phyloP scores from a whole-genome alignment of 1,140 invertebrate genomes.

The Scaptomyza graminum region DNA sequence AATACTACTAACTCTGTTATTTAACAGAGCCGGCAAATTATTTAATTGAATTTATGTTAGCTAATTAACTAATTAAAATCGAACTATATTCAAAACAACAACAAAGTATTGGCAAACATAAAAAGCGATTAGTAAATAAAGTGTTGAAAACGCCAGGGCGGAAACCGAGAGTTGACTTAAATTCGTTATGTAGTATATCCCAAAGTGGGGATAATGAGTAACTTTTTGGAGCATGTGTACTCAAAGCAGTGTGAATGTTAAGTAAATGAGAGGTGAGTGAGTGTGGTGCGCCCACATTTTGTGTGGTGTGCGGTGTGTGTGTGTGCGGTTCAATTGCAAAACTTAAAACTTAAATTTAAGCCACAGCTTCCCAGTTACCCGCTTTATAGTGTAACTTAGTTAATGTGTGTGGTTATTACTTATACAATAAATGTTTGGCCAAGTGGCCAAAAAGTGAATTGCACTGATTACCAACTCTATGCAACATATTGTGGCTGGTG shows the following conservation, averaged over 20 bases:
- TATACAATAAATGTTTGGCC: conserved; percentile 22
- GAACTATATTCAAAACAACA: no score
- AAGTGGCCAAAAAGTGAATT: conserved; percentile 21
- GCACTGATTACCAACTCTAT: conserved; percentile 36
- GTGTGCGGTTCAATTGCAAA: conserved; percentile 26
- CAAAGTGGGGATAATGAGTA: not conserved
- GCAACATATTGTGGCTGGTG: not conserved
- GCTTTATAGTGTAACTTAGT: not conserved
- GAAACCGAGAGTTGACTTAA: no score
- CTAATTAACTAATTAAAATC: no score
- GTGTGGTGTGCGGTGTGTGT: no score
- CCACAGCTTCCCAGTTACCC: conserved; percentile 26
- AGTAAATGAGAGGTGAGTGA: conserved; percentile 15
- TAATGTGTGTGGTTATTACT: conserved; percentile 41
- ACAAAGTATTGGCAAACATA: no score
- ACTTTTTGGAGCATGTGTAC: not conserved
- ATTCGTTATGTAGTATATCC: not conserved
- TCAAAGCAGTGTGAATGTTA: not conserved
- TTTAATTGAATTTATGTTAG: no score
- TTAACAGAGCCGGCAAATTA: no score
- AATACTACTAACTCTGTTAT: no score
- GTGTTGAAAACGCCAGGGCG: not conserved
- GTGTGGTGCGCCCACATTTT: conserved; percentile 30
- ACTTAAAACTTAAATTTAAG: conserved; percentile 12
- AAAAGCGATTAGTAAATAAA: not conserved